These are phyloP conservation scores for Hippopotamus amphibius DNA, from an alignment of 2,113 vertebrate genomes.

Conservation along the genomic window DNA sequence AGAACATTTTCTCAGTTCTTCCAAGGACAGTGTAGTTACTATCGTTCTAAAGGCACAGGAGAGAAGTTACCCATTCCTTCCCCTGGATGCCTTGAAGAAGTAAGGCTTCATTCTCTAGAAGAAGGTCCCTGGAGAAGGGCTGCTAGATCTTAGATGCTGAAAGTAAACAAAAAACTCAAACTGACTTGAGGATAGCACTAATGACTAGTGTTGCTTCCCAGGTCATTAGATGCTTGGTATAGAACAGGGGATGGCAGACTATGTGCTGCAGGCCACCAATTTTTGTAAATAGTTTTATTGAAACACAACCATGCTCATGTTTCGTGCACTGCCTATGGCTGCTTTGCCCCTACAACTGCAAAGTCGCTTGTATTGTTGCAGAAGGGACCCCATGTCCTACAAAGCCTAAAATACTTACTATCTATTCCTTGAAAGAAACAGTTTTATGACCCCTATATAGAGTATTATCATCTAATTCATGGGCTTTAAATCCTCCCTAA, in stretches of 20 bases:
- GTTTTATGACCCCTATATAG: background rate
- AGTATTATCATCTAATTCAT: background rate
- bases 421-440: background rate
- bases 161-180: background rate
- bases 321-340: background rate
- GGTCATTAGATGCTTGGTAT: background rate
- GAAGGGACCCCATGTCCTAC: background rate
- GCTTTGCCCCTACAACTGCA: background rate
- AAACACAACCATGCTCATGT: background rate
- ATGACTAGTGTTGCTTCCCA: background rate
- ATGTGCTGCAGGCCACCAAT: background rate
- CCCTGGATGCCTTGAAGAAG: background rate
- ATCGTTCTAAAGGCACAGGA: background rate
- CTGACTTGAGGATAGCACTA: background rate
- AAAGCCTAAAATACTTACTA: conserved; percentile 25
- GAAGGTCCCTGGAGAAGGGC: background rate
- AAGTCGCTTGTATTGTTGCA: background rate
- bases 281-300: background rate
- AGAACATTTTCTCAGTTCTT: background rate
- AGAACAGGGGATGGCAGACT: background rate
- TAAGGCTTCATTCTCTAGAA: background rate
- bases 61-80: background rate
- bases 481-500: background rate
- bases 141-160: background rate
- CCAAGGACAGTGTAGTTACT: background rate